These are phyloP conservation scores for Parapsyche elsis DNA, from an alignment of 1,140 invertebrate genomes.

Conservation along the genomic window DNA sequence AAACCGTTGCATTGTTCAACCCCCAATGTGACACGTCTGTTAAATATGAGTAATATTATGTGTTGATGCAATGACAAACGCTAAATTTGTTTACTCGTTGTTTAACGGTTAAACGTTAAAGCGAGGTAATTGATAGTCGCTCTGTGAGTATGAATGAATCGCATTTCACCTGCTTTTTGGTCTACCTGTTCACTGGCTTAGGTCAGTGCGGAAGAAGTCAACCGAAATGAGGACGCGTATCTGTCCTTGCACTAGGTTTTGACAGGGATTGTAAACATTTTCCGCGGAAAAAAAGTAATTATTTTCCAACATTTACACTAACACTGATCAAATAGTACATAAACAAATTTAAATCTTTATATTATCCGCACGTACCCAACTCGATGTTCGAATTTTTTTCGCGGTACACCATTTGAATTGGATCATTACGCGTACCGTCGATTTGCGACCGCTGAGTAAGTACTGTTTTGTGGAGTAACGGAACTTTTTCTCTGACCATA, in stretches of 20 bases:
- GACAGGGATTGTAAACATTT: slow-evolving; percentile 4
- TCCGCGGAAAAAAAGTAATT: too few relatives aligned
- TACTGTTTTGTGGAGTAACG: slow-evolving; percentile 39
- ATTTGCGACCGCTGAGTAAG: slow-evolving; percentile 5
- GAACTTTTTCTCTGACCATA: slow-evolving; percentile 47
- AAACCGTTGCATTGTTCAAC: too few relatives aligned
- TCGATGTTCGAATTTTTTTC: too few relatives aligned
- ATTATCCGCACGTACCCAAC: too few relatives aligned
- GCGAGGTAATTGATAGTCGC: neutral
- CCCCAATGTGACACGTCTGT: too few relatives aligned
- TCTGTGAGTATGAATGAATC: neutral
- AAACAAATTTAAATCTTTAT: too few relatives aligned
- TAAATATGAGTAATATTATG: too few relatives aligned
- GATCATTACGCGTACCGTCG: neutral
- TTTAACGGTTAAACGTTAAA: neutral
- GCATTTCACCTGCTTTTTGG: neutral
- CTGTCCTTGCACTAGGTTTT: slow-evolving; percentile 7
- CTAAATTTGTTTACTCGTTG: too few relatives aligned
- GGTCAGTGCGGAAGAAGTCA: slow-evolving; percentile 15
- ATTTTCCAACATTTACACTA: too few relatives aligned
- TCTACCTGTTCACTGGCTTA: slow-evolving; percentile 14
- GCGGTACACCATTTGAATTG: too few relatives aligned
- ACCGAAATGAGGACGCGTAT: neutral
- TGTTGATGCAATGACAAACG: too few relatives aligned
- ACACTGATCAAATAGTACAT: too few relatives aligned